Conservation (phyloP, 2,113 vertebrate species). For the Empidonax alnorum region DNA sequence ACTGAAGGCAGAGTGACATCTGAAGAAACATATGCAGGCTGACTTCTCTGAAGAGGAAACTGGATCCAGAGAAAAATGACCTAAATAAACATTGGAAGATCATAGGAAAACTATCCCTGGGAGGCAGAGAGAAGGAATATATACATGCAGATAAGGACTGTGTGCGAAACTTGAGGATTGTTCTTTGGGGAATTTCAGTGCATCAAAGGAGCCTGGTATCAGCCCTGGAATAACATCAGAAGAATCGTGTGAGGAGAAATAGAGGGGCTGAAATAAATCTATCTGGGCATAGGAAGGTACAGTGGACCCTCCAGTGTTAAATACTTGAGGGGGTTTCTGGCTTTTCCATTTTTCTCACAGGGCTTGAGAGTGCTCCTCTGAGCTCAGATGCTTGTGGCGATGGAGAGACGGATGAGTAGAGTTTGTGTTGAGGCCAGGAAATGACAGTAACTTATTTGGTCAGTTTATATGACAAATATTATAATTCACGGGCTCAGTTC, state of each 20-base stretch:
- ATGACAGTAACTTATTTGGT: not conserved
- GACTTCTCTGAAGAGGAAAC: constrained; percentile 37
- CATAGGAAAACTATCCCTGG: constrained; percentile 23
- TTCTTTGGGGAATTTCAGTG: constrained; percentile 8
- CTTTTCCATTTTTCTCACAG: not conserved
- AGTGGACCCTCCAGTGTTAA: not conserved
- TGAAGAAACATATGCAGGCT: constrained; percentile 1
- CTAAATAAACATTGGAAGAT: constrained; percentile 35
- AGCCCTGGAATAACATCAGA: constrained; percentile 28
- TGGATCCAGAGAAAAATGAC: constrained; percentile 29
- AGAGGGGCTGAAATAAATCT: not conserved
- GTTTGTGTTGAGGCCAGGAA: not conserved
- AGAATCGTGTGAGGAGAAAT: not conserved
- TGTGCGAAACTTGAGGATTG: not conserved
- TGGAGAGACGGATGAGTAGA: not conserved
- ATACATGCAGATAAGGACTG: constrained; percentile 4
- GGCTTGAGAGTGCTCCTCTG: not conserved
- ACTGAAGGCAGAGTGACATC: not conserved
- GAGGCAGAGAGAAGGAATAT: constrained; percentile 21
- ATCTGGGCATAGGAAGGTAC: not conserved
- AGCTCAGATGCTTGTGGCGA: not conserved
- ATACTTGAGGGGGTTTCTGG: not conserved
- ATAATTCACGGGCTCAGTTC: not conserved
- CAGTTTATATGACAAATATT: not conserved
- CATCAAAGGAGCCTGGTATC: constrained; percentile 34